These are phyloP conservation scores for Cydia fagiglandana DNA, from an alignment of 1,140 invertebrate genomes.

Conservation along the genomic window DNA sequence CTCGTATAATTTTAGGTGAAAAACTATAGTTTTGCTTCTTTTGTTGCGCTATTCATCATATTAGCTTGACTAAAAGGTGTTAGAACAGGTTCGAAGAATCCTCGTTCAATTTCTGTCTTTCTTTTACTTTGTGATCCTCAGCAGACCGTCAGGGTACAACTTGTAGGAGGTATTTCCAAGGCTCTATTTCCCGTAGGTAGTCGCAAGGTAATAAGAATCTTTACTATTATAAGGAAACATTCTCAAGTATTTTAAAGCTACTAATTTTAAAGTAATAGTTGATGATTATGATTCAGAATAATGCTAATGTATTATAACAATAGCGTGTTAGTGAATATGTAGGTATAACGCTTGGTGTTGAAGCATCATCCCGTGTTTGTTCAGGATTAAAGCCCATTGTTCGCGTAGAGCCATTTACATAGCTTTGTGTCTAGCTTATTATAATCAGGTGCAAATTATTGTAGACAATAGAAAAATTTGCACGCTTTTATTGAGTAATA, in stretches of 20 bases:
- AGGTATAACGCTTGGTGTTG: background rate
- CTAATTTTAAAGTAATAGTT: background rate
- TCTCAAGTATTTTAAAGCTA: background rate
- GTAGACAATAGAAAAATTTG: background rate
- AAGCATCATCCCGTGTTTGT: conserved; percentile 23
- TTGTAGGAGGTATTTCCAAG: too few relatives aligned
- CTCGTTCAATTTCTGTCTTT: too few relatives aligned
- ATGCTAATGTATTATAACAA: background rate
- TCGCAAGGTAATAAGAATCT: too few relatives aligned
- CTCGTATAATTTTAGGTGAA: too few relatives aligned
- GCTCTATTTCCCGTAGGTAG: too few relatives aligned
- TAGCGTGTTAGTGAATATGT: background rate
- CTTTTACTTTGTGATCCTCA: too few relatives aligned
- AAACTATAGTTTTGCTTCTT: too few relatives aligned
- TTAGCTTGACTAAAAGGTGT: too few relatives aligned
- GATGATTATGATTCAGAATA: background rate
- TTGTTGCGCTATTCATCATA: too few relatives aligned
- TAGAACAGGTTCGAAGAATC: too few relatives aligned
- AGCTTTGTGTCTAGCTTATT: conserved; percentile 1
- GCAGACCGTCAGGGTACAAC: too few relatives aligned
- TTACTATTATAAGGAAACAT: too few relatives aligned
- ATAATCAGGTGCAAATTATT: background rate
- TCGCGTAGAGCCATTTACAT: conserved; percentile 6
- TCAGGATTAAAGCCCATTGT: conserved; percentile 30
- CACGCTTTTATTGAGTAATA: background rate